Evolutionary conservation across 1,140 invertebrate genomes (phyloP), one percentile per base, ranked within the genome.

Genomic region (Cyclina sinensis): DNA sequence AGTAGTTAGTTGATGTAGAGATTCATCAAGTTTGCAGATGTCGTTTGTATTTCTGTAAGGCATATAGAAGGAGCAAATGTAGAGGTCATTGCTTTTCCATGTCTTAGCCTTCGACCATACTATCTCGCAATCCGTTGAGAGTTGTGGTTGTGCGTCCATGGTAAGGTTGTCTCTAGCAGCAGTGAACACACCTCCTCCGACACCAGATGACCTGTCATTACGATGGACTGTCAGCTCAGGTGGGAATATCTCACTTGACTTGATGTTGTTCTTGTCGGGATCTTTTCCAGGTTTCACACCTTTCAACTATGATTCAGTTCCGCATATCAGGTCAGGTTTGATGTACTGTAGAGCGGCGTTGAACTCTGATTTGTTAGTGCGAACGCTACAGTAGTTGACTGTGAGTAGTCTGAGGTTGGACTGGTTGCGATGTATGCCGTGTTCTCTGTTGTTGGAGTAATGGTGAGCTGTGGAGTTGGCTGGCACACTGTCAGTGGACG

Each of bases 201-300:
- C 14, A 16, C 65, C 62, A 12, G 43, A 30, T 27, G 39, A 73
- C 32, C 82, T 70, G 59, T 84, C 62, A 54, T 84, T 84, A 18
- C 83, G 18, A 27, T 78, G 68, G 18, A 88, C 32, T 11, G 59
- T 88, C 43, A 70, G 32, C 1, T 88, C 46, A 18, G 24, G 24
- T n/a, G 76, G 86, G 65, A 88, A 80, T 16, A 81, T 30, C 37
- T 88, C 76, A 54, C 78, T 70, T 9, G 74, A 70, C 51, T 68
- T 79, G 21, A 88, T 81, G 27, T 57, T n/a, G 24, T 79, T 81
- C 37, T 80, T 88, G 18, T 79, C 51, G 11, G 62, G 86, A 24
- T 88, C 86, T 68, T 68, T 80, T 0, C 76, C 76, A 46, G 86
- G 65, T 35, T 86, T 86, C 16, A 78, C 35, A n/a, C 84, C 84